Conservation (phyloP, 2,797 vertebrate species). For the Myotis findleyi region DNA sequence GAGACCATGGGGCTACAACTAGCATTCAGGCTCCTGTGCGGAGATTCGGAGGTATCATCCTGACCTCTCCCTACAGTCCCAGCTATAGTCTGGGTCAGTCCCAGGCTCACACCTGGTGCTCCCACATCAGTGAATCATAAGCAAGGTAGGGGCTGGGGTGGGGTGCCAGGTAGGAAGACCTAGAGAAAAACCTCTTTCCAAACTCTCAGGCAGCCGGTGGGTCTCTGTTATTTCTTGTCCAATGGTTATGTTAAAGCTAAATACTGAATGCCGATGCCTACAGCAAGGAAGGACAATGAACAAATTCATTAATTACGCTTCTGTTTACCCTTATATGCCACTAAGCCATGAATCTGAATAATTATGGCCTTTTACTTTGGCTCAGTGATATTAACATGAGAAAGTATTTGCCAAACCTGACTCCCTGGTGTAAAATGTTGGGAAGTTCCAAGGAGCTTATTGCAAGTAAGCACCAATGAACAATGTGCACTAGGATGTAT, state of each 20-base stretch:
- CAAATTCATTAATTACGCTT: constrained; percentile 37
- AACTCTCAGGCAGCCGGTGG: not conserved
- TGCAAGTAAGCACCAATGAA: not conserved
- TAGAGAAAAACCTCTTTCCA: not conserved
- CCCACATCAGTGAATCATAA: not conserved
- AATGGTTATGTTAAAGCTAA: not conserved
- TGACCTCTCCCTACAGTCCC: not conserved
- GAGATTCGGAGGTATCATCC: not conserved
- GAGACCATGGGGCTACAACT: not conserved
- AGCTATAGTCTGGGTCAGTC: not conserved
- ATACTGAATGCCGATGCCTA: not conserved
- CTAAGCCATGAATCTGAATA: constrained; percentile 61
- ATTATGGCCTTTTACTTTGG: constrained; percentile 55
- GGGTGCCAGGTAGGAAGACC: not conserved
- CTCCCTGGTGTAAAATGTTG: constrained; percentile 28
- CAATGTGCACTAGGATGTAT: not conserved
- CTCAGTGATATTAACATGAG: constrained; percentile 8
- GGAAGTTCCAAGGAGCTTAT: constrained; percentile 36
- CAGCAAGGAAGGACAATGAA: constrained; percentile 22
- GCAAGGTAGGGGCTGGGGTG: too few relatives aligned
- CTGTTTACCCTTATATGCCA: constrained; percentile 48
- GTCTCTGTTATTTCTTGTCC: not conserved
- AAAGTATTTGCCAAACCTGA: constrained; percentile 53
- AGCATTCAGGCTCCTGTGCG: not conserved
- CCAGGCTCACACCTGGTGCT: not conserved